These are phyloP conservation scores for Hippocampus kuda DNA, from an alignment of 2,797 vertebrate genomes.

Conservation along the genomic window DNA sequence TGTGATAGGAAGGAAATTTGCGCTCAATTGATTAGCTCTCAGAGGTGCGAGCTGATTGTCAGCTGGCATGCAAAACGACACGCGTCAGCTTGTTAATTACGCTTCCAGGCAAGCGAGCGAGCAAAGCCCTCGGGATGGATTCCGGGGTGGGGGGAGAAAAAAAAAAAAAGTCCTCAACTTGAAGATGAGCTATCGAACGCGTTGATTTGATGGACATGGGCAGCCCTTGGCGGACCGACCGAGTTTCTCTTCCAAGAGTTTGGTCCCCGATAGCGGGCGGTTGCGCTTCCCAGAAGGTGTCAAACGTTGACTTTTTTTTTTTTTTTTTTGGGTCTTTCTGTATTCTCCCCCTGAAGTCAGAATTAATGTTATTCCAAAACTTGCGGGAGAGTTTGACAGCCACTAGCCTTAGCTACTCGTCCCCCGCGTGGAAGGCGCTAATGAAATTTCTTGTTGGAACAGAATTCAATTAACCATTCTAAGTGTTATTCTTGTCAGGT, in stretches of 20 bases:
- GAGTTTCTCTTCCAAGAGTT: neutral
- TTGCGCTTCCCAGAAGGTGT: neutral
- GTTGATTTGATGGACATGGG: neutral
- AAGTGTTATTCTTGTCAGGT: too few relatives aligned
- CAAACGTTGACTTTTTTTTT: neutral
- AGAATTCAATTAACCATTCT: neutral
- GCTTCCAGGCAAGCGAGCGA: neutral
- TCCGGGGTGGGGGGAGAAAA: neutral
- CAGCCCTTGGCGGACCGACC: neutral
- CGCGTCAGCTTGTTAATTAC: slow-evolving; percentile 5
- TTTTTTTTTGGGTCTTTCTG: neutral
- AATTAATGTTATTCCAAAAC: neutral
- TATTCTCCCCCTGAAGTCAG: neutral
- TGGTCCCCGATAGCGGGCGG: neutral
- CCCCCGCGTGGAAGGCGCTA: neutral
- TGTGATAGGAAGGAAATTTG: slow-evolving; percentile 2
- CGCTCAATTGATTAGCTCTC: neutral
- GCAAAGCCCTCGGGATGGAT: neutral
- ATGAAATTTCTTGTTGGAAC: neutral
- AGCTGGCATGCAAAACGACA: neutral
- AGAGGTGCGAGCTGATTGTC: neutral
- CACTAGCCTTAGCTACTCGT: neutral
- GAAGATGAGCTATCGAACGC: neutral
- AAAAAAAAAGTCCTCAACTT: slow-evolving; percentile 1
- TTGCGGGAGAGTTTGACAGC: neutral